Conservation (phyloP, 2,888 invertebrate genomes). For the Argynnis bischoffii region DNA sequence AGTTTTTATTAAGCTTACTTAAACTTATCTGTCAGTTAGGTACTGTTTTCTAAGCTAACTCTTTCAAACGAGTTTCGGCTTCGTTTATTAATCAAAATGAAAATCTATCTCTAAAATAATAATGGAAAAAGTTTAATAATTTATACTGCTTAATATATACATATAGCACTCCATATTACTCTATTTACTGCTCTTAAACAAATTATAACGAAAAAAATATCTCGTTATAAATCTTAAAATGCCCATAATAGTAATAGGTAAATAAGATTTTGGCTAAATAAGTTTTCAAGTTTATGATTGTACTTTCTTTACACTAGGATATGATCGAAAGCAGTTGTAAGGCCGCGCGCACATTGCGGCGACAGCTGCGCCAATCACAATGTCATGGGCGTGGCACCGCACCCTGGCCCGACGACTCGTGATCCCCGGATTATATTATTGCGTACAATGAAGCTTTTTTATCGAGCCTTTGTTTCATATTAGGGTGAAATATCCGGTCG, state of each 20-base stretch:
- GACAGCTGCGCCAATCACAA: constrained; percentile 83
- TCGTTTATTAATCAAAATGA: too few relatives aligned
- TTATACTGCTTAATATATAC: too few relatives aligned
- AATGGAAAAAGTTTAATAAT: too few relatives aligned
- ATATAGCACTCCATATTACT: too few relatives aligned
- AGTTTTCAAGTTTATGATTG: constrained; percentile 2
- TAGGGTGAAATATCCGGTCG: constrained; percentile 82
- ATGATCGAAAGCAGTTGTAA: constrained; percentile 49
- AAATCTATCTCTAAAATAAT: too few relatives aligned
- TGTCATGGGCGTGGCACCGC: constrained; percentile 71
- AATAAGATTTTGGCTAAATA: not conserved
- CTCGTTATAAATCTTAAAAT: too few relatives aligned
- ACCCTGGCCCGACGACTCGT: constrained; percentile 54
- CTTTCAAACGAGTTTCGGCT: too few relatives aligned
- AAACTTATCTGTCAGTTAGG: too few relatives aligned
- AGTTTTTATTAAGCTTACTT: too few relatives aligned
- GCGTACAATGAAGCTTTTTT: constrained; percentile 79
- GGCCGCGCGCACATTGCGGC: constrained; percentile 59
- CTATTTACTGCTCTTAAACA: too few relatives aligned
- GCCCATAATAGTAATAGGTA: not conserved
- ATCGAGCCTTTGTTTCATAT: constrained; percentile 73
- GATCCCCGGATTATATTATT: constrained; percentile 77
- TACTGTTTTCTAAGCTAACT: too few relatives aligned
- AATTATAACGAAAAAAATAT: too few relatives aligned
- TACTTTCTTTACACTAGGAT: constrained; percentile 6